Base-by-base conservation (phyloP, 2,888 invertebrate genomes). In the Metacarcinus magister region DNA sequence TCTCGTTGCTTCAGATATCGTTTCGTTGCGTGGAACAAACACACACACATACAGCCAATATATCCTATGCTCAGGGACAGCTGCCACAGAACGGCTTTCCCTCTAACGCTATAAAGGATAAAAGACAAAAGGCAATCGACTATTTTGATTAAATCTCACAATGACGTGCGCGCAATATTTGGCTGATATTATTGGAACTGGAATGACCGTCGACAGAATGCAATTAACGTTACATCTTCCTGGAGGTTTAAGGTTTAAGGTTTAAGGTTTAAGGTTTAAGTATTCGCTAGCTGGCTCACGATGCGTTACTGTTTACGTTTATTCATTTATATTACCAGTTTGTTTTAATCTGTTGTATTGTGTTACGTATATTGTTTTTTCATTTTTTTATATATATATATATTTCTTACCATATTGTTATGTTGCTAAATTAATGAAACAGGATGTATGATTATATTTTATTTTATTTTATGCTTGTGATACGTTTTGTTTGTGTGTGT, bases 101-200 rank as follows among this genome's bases (percentile, higher is more conserved):
- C 54, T 54, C 19, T 54, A 2, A 54, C 19, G 54, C 54, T 54
- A 32, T 32, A 39, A 87, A 87, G 87, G 87, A 39, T 39, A 39
- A 32, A 39, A 39, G 39, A 87, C 87, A 87, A 87, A 87, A 87
- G 87, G 39, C 87, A 87, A 39, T 87, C 87, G 87, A 39, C 87
- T 39, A 39, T 87, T 87, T 87, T 87, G 87, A 87, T 87, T 87
- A 39, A 87, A 39, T 87, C 87, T 39, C 87, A 54, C 32, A 32
- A 28, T 87, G 87, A 87, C 87, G 87, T 39, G 87, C 87, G 87
- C 16, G 87, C 87, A 87, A 87, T 87, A 87, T 87, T 87, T 87
- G 87, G 87, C 87, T 39, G 87, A 87, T 87, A 87, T 87, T 87
- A 87, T 39, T 87, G 87, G 87, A 87, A 32, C 87, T 39, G 87